phyloP scores from a whole-genome alignment of 2,113 vertebrate genomes.

The Prochilodus magdalenae region DNA sequence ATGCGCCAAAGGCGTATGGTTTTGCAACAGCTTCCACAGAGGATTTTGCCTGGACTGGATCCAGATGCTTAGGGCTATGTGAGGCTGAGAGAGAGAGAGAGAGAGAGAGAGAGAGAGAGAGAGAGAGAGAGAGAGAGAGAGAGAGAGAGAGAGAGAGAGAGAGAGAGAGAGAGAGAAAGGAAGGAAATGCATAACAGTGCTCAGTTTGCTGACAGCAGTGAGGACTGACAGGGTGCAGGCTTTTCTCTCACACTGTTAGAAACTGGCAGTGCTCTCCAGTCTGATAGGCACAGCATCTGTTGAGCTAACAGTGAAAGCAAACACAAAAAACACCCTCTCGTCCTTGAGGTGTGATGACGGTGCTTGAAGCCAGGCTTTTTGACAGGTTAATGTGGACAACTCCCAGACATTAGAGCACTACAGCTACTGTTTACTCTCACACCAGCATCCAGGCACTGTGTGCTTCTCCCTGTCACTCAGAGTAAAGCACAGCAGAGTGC shows the following conservation, averaged over 20 bases:
- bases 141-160: neutral
- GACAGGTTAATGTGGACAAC: neutral
- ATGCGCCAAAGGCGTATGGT: neutral
- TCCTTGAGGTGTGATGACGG: slow-evolving; percentile 14
- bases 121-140: neutral
- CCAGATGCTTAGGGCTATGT: too few species aligned
- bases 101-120: too few species aligned
- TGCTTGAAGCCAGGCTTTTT: neutral
- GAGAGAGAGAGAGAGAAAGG: neutral
- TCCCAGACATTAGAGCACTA: neutral
- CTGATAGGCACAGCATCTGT: slow-evolving; percentile 15
- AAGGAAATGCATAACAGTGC: slow-evolving; percentile 22
- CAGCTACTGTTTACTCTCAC: neutral
- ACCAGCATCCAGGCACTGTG: neutral
- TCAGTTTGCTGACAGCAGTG: slow-evolving; percentile 10
- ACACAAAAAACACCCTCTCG: slow-evolving; percentile 19
- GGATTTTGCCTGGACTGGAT: neutral
- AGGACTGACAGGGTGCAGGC: neutral
- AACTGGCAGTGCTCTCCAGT: slow-evolving; percentile 15
- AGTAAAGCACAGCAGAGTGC: neutral
- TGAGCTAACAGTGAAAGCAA: slow-evolving; percentile 21
- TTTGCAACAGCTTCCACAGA: neutral
- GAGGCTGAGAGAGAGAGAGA: too few species aligned
- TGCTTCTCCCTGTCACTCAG: neutral
- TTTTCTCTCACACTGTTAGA: neutral